Base-by-base conservation (phyloP, 2,888 invertebrate species). In the Aspidapion aeneum region DNA sequence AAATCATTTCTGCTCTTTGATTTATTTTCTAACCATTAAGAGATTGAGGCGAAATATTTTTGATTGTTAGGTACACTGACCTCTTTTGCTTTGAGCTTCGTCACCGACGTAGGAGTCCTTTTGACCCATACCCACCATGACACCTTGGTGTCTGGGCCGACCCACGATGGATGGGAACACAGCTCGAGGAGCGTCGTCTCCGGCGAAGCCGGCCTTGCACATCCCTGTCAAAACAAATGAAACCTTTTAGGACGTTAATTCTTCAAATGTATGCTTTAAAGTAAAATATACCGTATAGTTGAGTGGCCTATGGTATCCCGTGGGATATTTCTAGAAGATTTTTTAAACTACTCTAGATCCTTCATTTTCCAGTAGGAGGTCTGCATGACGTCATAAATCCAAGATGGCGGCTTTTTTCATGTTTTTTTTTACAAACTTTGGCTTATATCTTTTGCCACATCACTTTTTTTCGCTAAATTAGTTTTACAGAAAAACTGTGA, bases 181-280 rank as follows among this genome's bases (percentile, higher is more conserved):
- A 74, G 91, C 91, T 74, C 94, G 87, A 22, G 95, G 95, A 64
- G 91, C 93, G 74, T 92, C 89, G 76, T 95, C 94, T 68, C 92
- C 93, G 71, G 94, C 92, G 84, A 93, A 93, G 74, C 93, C 93
- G 82, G 93, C 93, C 80, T 94, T 93, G 87, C 92, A 93, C 91
- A 93, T 92, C 77, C 91, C 91, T 35, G 12, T 7, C 3, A 35
- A 35, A 35, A n/a, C n/a, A n/a, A n/a, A n/a, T n/a, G n/a, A n/a
- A n/a, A n/a, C n/a, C n/a, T n/a, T n/a, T n/a, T n/a, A n/a, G n/a
- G n/a, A n/a, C n/a, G n/a, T n/a, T n/a, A n/a, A n/a, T n/a, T n/a
- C n/a, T n/a, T n/a, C n/a, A n/a, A n/a, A n/a, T n/a, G n/a, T n/a
- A n/a, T n/a, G n/a, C n/a, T n/a, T 35, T 7, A 7, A 3, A 35